Conservation (phyloP, 1,140 invertebrate genomes). For the Anoplolepis gracilipes region DNA sequence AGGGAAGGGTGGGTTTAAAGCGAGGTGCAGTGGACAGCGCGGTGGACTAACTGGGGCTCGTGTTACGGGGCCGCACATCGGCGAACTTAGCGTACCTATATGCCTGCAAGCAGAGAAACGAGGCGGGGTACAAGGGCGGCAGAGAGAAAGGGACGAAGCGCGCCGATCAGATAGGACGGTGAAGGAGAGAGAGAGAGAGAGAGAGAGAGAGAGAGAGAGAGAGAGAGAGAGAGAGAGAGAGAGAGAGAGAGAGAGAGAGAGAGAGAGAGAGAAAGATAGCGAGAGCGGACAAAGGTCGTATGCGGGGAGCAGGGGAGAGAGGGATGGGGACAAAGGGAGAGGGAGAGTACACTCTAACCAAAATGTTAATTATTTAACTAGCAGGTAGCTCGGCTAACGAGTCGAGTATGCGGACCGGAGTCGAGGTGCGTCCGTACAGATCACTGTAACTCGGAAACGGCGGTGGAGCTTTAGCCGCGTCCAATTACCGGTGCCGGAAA, state of each 20-base stretch:
- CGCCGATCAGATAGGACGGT: conserved; percentile 42
- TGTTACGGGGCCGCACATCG: conserved; percentile 79
- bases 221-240: conserved; percentile 17
- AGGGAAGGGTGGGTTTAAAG: conserved; percentile 67
- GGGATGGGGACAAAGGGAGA: conserved; percentile 26
- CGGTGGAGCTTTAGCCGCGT: conserved; percentile 24
- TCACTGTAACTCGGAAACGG: conserved; percentile 41
- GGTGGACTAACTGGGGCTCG: conserved; percentile 82
- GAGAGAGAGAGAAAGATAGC: background rate
- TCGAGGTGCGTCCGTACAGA: conserved; percentile 41
- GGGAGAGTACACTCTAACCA: conserved; percentile 78
- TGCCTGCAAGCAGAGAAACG: conserved; percentile 51
- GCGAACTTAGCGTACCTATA: conserved; percentile 77
- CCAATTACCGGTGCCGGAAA: conserved; percentile 59
- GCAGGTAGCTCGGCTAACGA: conserved; percentile 81
- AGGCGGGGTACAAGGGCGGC: conserved; percentile 52
- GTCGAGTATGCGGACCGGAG: conserved; percentile 74
- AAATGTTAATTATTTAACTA: conserved; percentile 85
- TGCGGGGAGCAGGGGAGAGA: background rate
- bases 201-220: background rate
- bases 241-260: conserved; percentile 41
- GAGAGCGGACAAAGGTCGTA: conserved; percentile 40
- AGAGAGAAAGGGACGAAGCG: conserved; percentile 58
- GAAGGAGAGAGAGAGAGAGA: conserved; percentile 7
- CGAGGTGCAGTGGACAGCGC: conserved; percentile 78